A percentile compares a stretch with the other conserved stretches of the same genome.
Evolutionary conservation across 2,113 vertebrate species (phyloP).

Genomic region (Eptatretus burgeri): DNA sequence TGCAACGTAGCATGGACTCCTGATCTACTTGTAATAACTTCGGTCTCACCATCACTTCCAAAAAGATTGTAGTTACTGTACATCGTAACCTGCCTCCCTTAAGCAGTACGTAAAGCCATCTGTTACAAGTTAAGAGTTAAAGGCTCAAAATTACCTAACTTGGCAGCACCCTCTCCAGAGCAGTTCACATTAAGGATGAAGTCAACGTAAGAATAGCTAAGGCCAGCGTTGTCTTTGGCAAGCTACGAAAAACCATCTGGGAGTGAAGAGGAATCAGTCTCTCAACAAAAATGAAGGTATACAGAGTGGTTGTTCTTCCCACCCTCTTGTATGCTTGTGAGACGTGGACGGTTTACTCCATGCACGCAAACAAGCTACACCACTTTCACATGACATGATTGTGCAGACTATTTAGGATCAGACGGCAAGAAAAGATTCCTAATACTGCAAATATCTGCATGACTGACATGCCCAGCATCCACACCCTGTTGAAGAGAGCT

Average conservation of each 20-base stretch:
- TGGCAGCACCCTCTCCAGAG: slow-evolving; percentile 1
- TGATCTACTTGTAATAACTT: no score
- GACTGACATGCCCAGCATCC: no score
- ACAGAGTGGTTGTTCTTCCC: neutral
- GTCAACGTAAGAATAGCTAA: neutral
- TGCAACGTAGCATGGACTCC: no score
- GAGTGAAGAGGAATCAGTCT: neutral
- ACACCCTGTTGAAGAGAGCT: no score
- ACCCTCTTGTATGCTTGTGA: neutral
- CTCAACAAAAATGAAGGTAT: neutral
- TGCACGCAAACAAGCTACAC: no score
- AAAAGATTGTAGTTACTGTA: no score
- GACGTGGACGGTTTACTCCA: neutral
- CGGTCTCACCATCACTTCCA: no score
- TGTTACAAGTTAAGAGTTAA: neutral
- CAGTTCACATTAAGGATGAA: neutral
- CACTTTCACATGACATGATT: no score
- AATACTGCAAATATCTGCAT: neutral
- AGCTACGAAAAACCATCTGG: neutral
- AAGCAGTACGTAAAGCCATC: neutral
- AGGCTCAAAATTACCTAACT: neutral
- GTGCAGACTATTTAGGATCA: neutral
- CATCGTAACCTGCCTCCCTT: no score
- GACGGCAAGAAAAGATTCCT: neutral
- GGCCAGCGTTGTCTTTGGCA: neutral